These are phyloP conservation scores for Pristionchus arcanus DNA, from an alignment of 2,888 invertebrate genomes.

Conservation along the genomic window DNA sequence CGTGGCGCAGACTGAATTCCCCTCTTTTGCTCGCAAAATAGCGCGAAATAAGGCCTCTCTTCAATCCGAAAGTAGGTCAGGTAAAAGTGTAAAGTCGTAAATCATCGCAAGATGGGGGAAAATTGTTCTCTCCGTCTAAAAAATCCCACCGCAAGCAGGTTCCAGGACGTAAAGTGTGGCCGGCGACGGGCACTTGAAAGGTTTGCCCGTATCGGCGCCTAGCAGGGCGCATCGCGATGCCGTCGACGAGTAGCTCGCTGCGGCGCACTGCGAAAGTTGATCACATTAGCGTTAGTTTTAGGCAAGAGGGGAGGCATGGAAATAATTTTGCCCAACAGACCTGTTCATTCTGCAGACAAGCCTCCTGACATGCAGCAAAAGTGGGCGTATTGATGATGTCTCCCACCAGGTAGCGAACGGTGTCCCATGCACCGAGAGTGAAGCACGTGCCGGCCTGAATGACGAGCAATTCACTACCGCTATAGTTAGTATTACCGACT, in stretches of 20 bases:
- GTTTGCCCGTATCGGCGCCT: background rate
- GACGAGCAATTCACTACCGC: no score
- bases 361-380: background rate
- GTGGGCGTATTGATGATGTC: background rate
- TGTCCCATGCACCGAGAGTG: background rate
- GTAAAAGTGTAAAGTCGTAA: no score
- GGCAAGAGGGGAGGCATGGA: background rate
- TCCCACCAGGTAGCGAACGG: background rate
- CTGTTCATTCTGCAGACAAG: slow-evolving; percentile 7
- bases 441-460: background rate
- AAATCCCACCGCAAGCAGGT: background rate
- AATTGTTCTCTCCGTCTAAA: no score
- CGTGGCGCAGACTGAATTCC: background rate
- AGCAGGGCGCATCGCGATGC: background rate
- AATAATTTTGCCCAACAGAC: background rate
- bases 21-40: no score
- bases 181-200: background rate
- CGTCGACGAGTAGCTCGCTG: background rate
- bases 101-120: no score
- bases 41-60: no score
- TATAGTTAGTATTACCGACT: no score
- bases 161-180: background rate
- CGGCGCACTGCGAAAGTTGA: slow-evolving; percentile 16
- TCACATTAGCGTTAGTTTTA: no score
- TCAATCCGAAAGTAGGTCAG: no score